These are phyloP conservation scores for Limosa lapponica DNA, from an alignment of 2,797 vertebrate genomes.

Conservation along the genomic window DNA sequence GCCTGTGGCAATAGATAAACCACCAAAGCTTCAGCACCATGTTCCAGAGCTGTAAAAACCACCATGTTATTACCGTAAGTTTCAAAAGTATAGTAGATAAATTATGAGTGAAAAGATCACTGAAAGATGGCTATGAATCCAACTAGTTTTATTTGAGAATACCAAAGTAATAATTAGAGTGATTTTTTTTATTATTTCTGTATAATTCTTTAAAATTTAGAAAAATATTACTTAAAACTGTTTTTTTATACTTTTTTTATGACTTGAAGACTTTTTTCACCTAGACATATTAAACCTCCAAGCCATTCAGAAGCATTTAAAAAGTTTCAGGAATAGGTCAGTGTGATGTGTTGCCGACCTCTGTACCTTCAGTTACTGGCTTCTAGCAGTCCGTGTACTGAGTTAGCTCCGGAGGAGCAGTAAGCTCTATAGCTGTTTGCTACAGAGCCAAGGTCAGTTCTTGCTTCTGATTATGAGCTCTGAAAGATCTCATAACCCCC, in stretches of 20 bases:
- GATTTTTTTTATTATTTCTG: background rate
- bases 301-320: background rate
- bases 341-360: background rate
- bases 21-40: background rate
- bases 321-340: background rate
- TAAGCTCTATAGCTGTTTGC: background rate
- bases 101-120: background rate
- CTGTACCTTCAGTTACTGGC: background rate
- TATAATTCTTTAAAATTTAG: background rate
- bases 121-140: background rate
- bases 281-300: background rate
- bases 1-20: background rate
- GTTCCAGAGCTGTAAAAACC: background rate
- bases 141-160: background rate
- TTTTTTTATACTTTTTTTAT: background rate
- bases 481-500: background rate
- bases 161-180: background rate
- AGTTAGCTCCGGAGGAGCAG: background rate
- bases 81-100: background rate
- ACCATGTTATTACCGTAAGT: rapidly evolving
- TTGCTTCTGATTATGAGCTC: background rate
- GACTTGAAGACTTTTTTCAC: background rate
- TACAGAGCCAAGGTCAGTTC: background rate
- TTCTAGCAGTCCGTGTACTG: background rate
- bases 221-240: background rate